Conservation (phyloP, 2,113 vertebrate species). For the Bungarus multicinctus region DNA sequence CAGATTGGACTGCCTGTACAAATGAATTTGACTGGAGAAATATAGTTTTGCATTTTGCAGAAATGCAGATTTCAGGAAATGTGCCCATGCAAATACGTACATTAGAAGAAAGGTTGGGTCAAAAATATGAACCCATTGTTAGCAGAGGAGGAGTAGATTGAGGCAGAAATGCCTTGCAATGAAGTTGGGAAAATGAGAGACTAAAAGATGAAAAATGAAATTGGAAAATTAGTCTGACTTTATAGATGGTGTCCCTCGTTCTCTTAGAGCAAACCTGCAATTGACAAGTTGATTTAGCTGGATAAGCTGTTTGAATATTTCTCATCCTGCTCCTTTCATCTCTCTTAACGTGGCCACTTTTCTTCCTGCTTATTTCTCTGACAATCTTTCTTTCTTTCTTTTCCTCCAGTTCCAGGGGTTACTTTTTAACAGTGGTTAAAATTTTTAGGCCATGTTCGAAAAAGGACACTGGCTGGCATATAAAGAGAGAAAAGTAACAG, state of each 20-base stretch:
- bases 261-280: background rate
- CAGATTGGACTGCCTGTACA: background rate
- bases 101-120: background rate
- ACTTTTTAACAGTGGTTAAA: background rate
- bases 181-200: background rate
- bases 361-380: background rate
- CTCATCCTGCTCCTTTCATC: background rate
- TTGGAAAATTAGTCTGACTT: background rate
- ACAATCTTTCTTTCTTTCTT: too few species aligned
- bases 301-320: background rate
- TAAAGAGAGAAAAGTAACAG: background rate
- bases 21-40: background rate
- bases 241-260: background rate
- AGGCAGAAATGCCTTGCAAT: background rate
- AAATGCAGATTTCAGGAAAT: background rate
- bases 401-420: background rate
- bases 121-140: background rate
- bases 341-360: background rate
- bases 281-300: background rate
- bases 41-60: background rate
- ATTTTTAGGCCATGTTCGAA: background rate
- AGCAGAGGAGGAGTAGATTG: background rate
- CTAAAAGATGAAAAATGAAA: background rate
- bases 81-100: background rate
- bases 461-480: background rate